Conservation (phyloP, 2,113 vertebrate species). For the Tilapia sparmanii region DNA sequence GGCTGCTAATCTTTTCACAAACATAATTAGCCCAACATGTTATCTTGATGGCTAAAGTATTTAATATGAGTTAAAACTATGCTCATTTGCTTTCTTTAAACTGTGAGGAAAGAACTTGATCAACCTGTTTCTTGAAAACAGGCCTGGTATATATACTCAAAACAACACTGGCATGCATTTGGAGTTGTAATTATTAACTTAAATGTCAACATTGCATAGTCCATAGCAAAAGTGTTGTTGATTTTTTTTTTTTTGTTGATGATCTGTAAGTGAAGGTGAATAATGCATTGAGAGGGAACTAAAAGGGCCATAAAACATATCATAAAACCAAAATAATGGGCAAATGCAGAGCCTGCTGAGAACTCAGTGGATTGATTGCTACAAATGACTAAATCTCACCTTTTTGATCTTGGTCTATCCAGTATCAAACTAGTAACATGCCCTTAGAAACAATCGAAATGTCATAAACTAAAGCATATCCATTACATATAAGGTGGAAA, state of each 20-base stretch:
- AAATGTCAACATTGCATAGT: not conserved
- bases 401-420: not conserved
- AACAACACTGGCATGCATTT: not conserved
- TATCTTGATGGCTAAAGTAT: not conserved
- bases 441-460: not conserved
- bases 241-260: not conserved
- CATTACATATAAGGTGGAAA: not conserved
- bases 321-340: not conserved
- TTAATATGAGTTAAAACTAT: not conserved
- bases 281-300: not conserved
- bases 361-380: not conserved
- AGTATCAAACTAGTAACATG: not conserved
- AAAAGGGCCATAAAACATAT: not conserved
- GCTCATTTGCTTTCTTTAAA: not conserved
- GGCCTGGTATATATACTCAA: not conserved
- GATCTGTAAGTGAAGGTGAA: not conserved
- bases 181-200: not conserved
- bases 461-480: not conserved
- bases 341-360: not conserved
- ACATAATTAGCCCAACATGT: not conserved
- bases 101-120: not conserved
- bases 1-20: not conserved
- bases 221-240: not conserved
- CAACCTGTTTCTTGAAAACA: not conserved
- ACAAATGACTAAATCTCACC: not conserved